Evolutionary conservation across 2,113 vertebrate genomes (phyloP).

Genomic region (Mirounga angustirostris): DNA sequence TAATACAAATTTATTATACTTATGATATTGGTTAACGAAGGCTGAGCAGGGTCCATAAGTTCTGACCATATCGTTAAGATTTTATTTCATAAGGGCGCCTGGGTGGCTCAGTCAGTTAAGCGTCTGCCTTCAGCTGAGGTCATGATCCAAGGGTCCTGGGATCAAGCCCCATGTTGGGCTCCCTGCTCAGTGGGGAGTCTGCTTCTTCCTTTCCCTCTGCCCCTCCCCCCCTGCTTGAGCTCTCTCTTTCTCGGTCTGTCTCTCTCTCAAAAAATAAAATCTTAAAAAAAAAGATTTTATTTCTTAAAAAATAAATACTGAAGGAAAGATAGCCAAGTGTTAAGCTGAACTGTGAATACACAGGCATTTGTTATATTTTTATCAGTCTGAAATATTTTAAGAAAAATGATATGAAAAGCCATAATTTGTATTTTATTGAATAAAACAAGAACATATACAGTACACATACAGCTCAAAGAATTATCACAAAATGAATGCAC

Average conservation of each 20-base stretch:
- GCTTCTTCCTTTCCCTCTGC: neutral
- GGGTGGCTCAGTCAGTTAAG: neutral
- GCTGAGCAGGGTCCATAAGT: neutral
- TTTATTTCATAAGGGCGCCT: neutral
- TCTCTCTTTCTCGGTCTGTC: neutral
- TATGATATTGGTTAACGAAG: neutral
- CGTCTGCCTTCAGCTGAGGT: neutral
- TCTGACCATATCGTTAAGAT: neutral
- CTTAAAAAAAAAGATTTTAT: neutral
- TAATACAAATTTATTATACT: neutral
- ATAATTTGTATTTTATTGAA: slow-evolving; percentile 9
- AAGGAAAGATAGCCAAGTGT: neutral
- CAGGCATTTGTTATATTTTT: slow-evolving; percentile 14
- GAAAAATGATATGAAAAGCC: slow-evolving; percentile 5
- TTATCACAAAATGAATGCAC: slow-evolving; percentile 31
- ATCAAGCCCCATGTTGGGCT: neutral
- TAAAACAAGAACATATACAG: slow-evolving; percentile 1
- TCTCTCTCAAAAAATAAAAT: neutral
- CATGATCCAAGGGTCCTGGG: neutral
- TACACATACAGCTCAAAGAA: slow-evolving; percentile 19
- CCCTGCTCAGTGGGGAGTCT: neutral
- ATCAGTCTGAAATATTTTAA: slow-evolving; percentile 20
- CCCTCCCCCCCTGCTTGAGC: neutral
- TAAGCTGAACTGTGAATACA: neutral
- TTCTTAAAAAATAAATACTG: slow-evolving; percentile 3